Conservation (phyloP, 2,888 invertebrate genomes). For the Catotricha subobsoleta region DNA sequence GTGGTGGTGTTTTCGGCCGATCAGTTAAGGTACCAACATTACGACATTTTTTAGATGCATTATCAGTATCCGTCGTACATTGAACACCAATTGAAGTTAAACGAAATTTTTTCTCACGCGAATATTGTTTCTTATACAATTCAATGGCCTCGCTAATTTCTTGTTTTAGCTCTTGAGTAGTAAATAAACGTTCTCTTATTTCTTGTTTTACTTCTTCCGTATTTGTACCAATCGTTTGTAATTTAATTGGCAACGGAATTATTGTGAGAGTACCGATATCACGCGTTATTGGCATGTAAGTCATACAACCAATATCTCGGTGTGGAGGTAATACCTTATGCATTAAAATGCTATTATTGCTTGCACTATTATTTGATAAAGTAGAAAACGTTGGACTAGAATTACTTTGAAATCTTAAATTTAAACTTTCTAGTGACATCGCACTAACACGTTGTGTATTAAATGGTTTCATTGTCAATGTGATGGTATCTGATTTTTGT, state of each 20-base stretch:
- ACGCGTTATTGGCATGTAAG: slow-evolving; percentile 37
- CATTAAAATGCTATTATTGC: too few relatives aligned
- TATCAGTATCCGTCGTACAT: too few relatives aligned
- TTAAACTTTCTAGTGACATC: slow-evolving; percentile 24
- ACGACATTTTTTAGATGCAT: too few relatives aligned
- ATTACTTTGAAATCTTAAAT: slow-evolving; percentile 20
- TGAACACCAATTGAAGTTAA: neutral
- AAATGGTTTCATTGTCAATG: slow-evolving; percentile 8
- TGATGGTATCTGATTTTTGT: slow-evolving; percentile 8
- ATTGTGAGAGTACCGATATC: slow-evolving; percentile 41
- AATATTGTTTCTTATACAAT: neutral
- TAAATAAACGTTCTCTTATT: too few relatives aligned
- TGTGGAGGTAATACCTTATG: neutral
- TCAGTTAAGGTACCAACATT: neutral
- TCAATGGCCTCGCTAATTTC: neutral
- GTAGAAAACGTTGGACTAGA: neutral
- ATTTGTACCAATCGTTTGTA: slow-evolving; percentile 7
- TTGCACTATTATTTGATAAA: neutral
- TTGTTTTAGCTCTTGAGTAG: too few relatives aligned
- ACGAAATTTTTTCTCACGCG: neutral
- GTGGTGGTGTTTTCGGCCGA: neutral
- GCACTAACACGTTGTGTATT: slow-evolving; percentile 27
- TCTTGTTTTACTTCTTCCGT: neutral
- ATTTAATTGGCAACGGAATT: slow-evolving; percentile 3
- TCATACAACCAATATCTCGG: slow-evolving; percentile 47